Evolutionary conservation across 1,140 invertebrate genomes (phyloP), one percentile per base, ranked within the genome.

Genomic region (Drosophila nannoptera): DNA sequence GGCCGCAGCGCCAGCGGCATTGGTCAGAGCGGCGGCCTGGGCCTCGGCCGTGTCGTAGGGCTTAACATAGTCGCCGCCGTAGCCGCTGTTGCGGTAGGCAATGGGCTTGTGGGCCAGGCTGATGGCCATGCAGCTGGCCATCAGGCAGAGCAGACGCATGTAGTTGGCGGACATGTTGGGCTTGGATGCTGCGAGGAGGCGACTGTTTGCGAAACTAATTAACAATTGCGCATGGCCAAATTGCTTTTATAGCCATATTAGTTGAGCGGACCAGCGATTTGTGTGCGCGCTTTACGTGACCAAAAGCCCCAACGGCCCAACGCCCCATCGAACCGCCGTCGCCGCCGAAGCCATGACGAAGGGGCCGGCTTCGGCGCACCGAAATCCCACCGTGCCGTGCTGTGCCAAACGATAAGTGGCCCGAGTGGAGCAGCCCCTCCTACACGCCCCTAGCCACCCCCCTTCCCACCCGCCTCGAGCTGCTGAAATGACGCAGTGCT

Each of bases 211-310:
- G 60, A 80, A 81, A 84, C 81, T 84, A 84, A 84, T 84, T 86
- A 75, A 66, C 73, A 75, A 71, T 31, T 81, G 81, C 81, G 74
- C 75, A 70, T 81, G 81, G 63, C 68, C 77, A 86, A 86, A 87
- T 86, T 86, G 81, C 81, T 86, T 86, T 86, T 86, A 86, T 86
- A 86, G 82, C 82, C 75, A 86, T 66, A 63, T 49, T 73, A 75
- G 81, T 86, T 81, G 64, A 60, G 73, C 49, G 75, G 56, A 16
- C 59, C 46, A 65, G 81, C 62, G 81, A 84, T 84, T 84, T 84
- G 80, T 86, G 81, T 67, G 80, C 52, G 61, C 61, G 55, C 77
- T 75, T 77, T 76, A 86, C 81, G 81, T 86, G 81, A 86, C 81
- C 77, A 86, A 86, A 78, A 38, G 40, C 58, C 56, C 67, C 65